Base-by-base conservation (phyloP, 2,797 vertebrate genomes). In the Leptoclinus maculatus region DNA sequence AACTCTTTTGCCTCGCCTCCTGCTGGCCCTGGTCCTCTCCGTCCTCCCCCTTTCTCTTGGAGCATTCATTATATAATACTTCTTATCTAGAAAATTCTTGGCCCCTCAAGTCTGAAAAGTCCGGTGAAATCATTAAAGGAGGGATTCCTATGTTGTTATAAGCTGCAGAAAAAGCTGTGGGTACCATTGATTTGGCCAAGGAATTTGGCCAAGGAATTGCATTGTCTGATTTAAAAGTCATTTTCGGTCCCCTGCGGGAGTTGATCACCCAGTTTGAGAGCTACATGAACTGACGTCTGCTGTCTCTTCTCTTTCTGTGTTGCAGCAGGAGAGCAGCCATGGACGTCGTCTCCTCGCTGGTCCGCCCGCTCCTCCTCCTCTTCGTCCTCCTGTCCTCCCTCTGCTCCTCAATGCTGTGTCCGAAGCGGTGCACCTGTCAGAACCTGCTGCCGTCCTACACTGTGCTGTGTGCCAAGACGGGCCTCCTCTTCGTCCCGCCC, bases 361-460 rank as follows among this genome's bases (percentile, higher is more conserved):
- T 68, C 36, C 58, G 53, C 25, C 68, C 82, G 29, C 66, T 81
- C 54, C 64, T 81, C 39, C 76, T 91, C 69, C 54, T 89, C 51
- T 6, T 68, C n/a, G 3, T 84, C 68, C 66, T 88, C 51, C 58
- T 83, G 58, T 79, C 78, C 87, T 78, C 75, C 78, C 82, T 84
- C 66, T 88, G 80, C 76, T 84, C 66, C 54, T 80, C 95, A 76
- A 96, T 96, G 94, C 92, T 96, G 78, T 98, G 97, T 82, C 97
- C 97, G n/a, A 97, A 97, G 83, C 95, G 97, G 3, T 98, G 97
- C 94, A 96, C 94, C 72, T 98, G 97, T 90, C 97, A 98, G 95
- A 97, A 97, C 69, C 95, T 97, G 73, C 95, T 97, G 23, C 95
- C 97, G 23, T 97, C 97, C 80, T 95, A 96, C 87, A 97, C 97